Conservation (phyloP, 2,888 invertebrate genomes). For the Eilema griseolum region DNA sequence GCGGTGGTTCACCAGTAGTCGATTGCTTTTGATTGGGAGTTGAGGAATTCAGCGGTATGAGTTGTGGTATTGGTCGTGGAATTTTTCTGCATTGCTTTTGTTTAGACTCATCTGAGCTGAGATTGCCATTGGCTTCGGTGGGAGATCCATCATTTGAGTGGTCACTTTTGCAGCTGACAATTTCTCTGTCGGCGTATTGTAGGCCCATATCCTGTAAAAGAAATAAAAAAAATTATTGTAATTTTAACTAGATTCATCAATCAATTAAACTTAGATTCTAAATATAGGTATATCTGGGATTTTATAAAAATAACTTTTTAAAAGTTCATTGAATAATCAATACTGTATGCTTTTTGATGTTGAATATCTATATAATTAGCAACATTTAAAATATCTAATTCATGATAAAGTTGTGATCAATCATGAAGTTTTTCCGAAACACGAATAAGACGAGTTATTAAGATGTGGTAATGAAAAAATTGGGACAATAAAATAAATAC, state of each 20-base stretch:
- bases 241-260: background rate
- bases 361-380: no score
- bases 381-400: no score
- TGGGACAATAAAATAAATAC: background rate
- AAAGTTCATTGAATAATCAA: background rate
- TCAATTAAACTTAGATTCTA: background rate
- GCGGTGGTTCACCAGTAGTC: constrained; percentile 76
- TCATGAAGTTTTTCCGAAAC: background rate
- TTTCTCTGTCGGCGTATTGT: constrained; percentile 75
- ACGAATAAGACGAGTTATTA: no score
- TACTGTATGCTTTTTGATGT: background rate
- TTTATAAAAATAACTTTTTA: background rate
- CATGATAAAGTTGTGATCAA: background rate
- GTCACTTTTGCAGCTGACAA: constrained; percentile 77
- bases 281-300: background rate
- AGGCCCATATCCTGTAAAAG: constrained; percentile 80
- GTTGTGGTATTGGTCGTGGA: constrained; percentile 90
- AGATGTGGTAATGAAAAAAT: background rate
- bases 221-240: constrained; percentile 27
- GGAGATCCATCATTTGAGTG: constrained; percentile 72
- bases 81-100: constrained; percentile 72
- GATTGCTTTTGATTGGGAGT: constrained; percentile 77
- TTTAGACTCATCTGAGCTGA: constrained; percentile 65
- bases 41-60: constrained; percentile 89
- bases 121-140: constrained; percentile 58